phyloP scores from a whole-genome alignment of 2,113 vertebrate species.

The Eclectus roratus region DNA sequence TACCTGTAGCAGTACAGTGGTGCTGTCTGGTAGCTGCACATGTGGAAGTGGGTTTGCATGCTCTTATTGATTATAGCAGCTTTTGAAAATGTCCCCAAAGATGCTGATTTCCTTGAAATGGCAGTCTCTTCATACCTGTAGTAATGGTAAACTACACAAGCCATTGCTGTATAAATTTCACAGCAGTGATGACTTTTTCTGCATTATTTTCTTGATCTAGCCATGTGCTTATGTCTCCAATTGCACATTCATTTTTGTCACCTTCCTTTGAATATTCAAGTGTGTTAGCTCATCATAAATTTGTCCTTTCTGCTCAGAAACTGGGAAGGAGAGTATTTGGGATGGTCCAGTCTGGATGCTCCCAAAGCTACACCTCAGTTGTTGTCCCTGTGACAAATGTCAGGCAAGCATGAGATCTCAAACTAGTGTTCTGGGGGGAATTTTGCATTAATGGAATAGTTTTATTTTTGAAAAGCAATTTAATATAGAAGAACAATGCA shows the following conservation, averaged over 20 bases:
- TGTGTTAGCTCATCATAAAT: neutral
- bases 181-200: neutral
- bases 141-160: neutral
- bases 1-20: neutral
- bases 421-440: neutral
- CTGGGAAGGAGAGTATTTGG: neutral
- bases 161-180: neutral
- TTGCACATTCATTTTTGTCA: neutral
- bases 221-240: neutral
- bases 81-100: neutral
- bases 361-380: neutral
- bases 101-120: neutral
- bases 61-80: neutral
- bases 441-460: neutral
- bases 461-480: neutral
- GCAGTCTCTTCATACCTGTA: neutral
- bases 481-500: neutral
- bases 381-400: neutral
- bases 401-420: neutral
- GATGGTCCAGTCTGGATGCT: neutral
- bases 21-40: neutral
- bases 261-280: neutral
- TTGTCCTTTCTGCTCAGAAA: neutral
- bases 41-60: neutral
- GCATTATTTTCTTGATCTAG: neutral